Evolutionary conservation across 1,140 invertebrate species (phyloP).

Genomic region (Pogonognathellus flavescens): DNA sequence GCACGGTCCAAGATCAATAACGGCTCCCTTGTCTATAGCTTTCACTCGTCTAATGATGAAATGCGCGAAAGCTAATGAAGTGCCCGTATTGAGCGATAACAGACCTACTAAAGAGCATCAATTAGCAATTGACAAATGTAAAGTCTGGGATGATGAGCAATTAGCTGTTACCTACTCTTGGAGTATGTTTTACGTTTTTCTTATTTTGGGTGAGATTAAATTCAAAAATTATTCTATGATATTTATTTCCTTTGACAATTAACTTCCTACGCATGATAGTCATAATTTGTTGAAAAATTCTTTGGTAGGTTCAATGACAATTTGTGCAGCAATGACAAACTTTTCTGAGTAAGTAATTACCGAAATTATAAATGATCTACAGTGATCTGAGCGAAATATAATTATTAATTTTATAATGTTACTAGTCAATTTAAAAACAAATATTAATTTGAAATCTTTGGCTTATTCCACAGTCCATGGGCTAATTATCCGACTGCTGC

Average conservation of each 20-base stretch:
- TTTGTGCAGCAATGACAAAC: conserved; percentile 58
- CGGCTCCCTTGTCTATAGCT: conserved; percentile 49
- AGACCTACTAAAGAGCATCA: neutral
- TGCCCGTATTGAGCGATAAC: neutral
- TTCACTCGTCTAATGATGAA: neutral
- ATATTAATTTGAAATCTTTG: too few relatives aligned
- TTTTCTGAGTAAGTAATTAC: conserved; percentile 23
- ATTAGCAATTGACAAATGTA: neutral
- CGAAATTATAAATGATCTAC: too few relatives aligned
- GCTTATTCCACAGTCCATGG: neutral
- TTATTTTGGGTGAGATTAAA: conserved; percentile 13
- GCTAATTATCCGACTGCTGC: neutral
- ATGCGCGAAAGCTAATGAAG: neutral
- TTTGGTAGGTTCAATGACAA: conserved; percentile 7
- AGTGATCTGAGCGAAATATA: too few relatives aligned
- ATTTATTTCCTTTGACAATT: neutral
- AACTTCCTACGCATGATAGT: neutral
- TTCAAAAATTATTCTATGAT: neutral
- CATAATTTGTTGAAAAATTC: too few relatives aligned
- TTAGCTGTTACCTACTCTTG: conserved; percentile 43
- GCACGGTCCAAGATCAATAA: conserved; percentile 51
- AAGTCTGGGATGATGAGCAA: conserved; percentile 55
- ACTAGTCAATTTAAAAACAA: too few relatives aligned
- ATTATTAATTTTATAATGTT: too few relatives aligned
- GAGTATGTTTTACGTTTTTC: conserved; percentile 51